These are phyloP conservation scores for Syngnathus acus DNA, from an alignment of 2,797 vertebrate genomes.

Conservation along the genomic window DNA sequence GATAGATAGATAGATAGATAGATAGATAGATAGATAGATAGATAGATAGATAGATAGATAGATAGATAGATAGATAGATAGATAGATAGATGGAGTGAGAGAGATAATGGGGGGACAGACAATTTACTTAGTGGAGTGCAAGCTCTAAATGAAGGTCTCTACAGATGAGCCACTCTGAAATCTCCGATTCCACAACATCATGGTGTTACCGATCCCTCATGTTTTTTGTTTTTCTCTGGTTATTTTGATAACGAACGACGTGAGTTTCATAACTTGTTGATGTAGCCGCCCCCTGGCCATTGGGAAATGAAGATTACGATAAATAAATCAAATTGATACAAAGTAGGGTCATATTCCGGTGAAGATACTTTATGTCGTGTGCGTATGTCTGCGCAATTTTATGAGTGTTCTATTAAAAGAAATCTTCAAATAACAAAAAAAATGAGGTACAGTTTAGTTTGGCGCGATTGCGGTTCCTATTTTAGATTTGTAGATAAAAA, in stretches of 20 bases:
- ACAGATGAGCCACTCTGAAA: background rate
- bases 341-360: background rate
- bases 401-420: background rate
- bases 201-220: background rate
- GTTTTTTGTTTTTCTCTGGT: background rate
- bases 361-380: background rate
- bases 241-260: background rate
- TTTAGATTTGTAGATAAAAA: too few species aligned
- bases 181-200: background rate
- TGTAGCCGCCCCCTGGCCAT: background rate
- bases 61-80: background rate
- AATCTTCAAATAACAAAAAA: too few species aligned
- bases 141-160: background rate
- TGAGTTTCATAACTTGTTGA: background rate
- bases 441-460: background rate
- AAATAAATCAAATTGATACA: background rate
- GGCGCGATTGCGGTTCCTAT: background rate
- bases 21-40: constrained; percentile 29
- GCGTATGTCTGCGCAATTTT: background rate
- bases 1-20: constrained; percentile 13
- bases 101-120: constrained; percentile 39
- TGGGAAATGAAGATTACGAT: background rate
- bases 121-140: constrained; percentile 11
- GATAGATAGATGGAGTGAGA: constrained; percentile 31
- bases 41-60: constrained; percentile 29